These are phyloP conservation scores for Cochlearius cochlearius DNA, from an alignment of 2,113 vertebrate species.

Conservation along the genomic window DNA sequence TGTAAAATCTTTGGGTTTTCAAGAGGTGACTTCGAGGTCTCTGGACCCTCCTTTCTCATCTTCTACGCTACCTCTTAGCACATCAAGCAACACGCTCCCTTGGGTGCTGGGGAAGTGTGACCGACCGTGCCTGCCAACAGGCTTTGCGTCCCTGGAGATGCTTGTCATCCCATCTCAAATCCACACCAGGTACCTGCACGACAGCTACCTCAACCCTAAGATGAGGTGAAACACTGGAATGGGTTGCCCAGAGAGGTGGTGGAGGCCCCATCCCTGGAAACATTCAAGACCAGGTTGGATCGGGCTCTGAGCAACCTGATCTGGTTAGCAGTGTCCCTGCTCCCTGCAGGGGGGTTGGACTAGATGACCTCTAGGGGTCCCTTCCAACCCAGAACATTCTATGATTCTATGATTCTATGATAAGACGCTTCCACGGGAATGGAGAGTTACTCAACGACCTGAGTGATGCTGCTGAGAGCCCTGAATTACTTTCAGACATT, in stretches of 20 bases:
- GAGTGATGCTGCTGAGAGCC: not conserved
- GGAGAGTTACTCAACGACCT: not conserved
- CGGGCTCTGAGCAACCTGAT: too few relatives aligned
- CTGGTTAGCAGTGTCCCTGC: too few relatives aligned
- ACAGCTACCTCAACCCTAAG: not conserved
- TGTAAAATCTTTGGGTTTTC: not conserved
- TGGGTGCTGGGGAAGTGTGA: not conserved
- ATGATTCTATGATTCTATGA: too few relatives aligned
- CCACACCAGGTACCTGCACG: not conserved
- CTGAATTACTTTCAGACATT: not conserved
- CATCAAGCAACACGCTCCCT: fast-evolving
- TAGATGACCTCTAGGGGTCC: too few relatives aligned
- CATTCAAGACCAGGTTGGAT: too few relatives aligned
- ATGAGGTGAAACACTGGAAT: too few relatives aligned
- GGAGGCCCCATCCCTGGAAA: too few relatives aligned
- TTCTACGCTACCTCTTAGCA: not conserved
- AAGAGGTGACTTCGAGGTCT: not conserved
- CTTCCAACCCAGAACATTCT: too few relatives aligned
- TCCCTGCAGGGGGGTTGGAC: too few relatives aligned
- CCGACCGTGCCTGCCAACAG: too few relatives aligned
- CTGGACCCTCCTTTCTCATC: not conserved
- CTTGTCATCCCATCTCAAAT: not conserved
- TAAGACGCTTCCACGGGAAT: not conserved
- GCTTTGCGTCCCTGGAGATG: not conserved
- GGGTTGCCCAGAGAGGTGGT: too few relatives aligned